Evolutionary conservation across 2,113 vertebrate species (phyloP).

Genomic region (Puffinus mauretanicus): DNA sequence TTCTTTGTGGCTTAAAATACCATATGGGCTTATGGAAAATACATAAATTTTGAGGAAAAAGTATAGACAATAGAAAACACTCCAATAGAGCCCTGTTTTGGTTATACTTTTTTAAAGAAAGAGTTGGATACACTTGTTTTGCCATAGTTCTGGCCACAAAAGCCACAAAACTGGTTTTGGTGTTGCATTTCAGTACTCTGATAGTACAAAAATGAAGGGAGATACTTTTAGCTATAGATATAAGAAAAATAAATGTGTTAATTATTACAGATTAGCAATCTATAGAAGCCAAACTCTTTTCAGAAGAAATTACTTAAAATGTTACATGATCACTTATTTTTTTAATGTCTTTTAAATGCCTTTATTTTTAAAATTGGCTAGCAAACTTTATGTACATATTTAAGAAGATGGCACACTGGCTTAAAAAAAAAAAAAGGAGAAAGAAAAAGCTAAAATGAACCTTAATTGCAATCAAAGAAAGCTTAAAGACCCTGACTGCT

Average conservation of each 20-base stretch:
- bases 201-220: background rate
- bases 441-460: constrained; percentile 76
- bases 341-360: background rate
- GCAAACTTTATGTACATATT: constrained; percentile 46
- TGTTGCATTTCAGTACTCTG: constrained; percentile 29
- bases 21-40: background rate
- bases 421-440: constrained; percentile 63
- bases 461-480: constrained; percentile 79
- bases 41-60: background rate
- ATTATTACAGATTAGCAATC: background rate
- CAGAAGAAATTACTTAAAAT: constrained; percentile 10
- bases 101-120: background rate
- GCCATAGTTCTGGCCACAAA: background rate
- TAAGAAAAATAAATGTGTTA: background rate
- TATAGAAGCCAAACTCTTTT: constrained; percentile 17
- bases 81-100: background rate
- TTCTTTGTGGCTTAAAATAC: constrained; percentile 12
- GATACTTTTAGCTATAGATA: background rate
- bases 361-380: constrained; percentile 32
- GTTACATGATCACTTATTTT: background rate
- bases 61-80: background rate
- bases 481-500: constrained; percentile 71
- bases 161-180: background rate
- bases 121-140: background rate
- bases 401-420: constrained; percentile 77